Evolutionary conservation across 23 tunicate species (phyloP), one percentile per base, ranked within the genome.

Genomic region (Styela clava): DNA sequence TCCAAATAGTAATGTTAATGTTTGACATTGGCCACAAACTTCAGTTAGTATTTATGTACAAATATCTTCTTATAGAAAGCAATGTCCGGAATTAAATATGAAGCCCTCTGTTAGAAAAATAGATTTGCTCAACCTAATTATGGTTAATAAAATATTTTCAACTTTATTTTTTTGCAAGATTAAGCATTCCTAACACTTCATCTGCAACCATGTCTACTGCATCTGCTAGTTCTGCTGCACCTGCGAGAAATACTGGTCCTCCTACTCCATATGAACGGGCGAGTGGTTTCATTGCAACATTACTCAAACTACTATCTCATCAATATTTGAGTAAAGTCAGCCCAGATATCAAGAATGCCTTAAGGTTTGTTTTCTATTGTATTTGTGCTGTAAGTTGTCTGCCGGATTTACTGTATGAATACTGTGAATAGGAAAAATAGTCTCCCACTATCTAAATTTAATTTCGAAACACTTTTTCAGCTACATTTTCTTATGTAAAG

Each of bases 241-340:
- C 69, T 24, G n/a, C 18, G 1, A 44, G 65, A 52, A 76, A 44
- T 2, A n/a, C 65, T 9, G 81, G 62, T 20, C 81, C 81, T 16
- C 81, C 81, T n/a, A 76, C 81, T 22, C 81, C 81, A 21, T 44
- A 76, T 44, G 64, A 76, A 25, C 62, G 79, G 24, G 84, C 84
- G 19, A 82, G 83, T 68, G 37, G 78, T 3, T 88, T 80, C 30
- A 51, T 88, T 2, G 69, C 83, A 3, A 74, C 72, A 21, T 79
- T 88, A 32, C 83, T 88, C 74, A 83, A 78, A 37, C 35, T 88
- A 1, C 44, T 88, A 73, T 81, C 84, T 24, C 62, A 62, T 36
- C 33, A 72, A 5, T 70, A 78, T 61, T 29, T 68, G 37, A 64
- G 92, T 3, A 77, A 44, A 44, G 81, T 52, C 16, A 44, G 78